phyloP scores from a whole-genome alignment of 2,113 vertebrate genomes.

The Meriones unguiculatus region DNA sequence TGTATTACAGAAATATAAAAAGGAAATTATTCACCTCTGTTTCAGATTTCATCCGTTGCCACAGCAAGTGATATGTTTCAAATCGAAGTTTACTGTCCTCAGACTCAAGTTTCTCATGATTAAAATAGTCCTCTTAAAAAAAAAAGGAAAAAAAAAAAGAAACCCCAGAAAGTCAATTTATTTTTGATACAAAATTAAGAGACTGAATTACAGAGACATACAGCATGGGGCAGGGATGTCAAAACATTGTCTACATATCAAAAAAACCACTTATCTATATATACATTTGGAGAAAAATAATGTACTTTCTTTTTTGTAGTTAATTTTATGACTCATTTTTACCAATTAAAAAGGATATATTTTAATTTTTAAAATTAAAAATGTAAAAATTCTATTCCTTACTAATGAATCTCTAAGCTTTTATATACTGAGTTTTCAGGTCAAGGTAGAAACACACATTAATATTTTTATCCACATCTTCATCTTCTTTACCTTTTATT shows the following conservation, averaged over 20 bases:
- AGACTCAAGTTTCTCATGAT: conserved; percentile 76
- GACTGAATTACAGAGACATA: conserved; percentile 33
- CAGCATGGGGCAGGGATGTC: background rate
- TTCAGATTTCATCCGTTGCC: conserved; percentile 91
- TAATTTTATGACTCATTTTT: conserved; percentile 45
- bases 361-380: too few relatives aligned
- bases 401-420: conserved; percentile 43
- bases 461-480: background rate
- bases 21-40: conserved; percentile 89
- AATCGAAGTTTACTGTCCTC: conserved; percentile 89
- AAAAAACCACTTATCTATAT: background rate
- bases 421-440: conserved; percentile 30
- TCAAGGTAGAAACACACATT: conserved; percentile 24
- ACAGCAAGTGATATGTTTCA: conserved; percentile 90
- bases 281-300: background rate
- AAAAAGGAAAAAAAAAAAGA: background rate
- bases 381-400: background rate
- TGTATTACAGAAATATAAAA: conserved; percentile 44
- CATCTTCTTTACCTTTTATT: background rate
- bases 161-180: conserved; percentile 46
- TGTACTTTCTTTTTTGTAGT: background rate
- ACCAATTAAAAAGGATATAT: background rate
- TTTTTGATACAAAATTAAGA: conserved; percentile 53
- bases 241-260: background rate
- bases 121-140: conserved; percentile 89